Conservation (phyloP, 2,113 vertebrate genomes). For the Trematocara unimaculatum region DNA sequence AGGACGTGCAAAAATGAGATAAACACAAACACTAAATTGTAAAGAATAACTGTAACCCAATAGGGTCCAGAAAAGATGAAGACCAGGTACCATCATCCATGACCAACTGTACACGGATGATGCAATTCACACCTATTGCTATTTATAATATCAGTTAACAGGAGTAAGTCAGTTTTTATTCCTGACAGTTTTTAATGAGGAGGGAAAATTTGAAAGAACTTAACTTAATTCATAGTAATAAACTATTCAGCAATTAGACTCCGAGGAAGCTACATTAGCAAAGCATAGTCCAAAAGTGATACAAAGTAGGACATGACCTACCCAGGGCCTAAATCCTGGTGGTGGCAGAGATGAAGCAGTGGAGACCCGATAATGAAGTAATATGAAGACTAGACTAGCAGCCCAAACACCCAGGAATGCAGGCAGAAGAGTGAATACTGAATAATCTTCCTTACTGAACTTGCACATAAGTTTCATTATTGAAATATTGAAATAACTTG, state of each 20-base stretch:
- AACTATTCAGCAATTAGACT: neutral
- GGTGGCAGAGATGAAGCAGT: neutral
- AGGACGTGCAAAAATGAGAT: neutral
- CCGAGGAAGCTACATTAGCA: neutral
- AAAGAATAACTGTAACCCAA: accelerated
- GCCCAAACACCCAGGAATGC: neutral
- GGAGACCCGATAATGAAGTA: neutral
- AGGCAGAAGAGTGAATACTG: neutral
- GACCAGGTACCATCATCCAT: no score
- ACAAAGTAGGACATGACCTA: neutral
- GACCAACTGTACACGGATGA: accelerated
- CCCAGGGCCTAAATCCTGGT: neutral
- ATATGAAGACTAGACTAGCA: neutral
- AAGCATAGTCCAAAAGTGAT: neutral
- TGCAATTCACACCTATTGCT: neutral
- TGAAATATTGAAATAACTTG: neutral
- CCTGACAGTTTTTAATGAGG: accelerated
- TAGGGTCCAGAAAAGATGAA: neutral
- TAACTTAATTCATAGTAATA: neutral
- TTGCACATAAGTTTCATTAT: neutral
- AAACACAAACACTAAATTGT: neutral
- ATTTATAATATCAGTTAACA: neutral
- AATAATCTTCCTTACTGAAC: neutral
- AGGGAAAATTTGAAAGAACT: neutral
- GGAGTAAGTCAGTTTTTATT: accelerated